Conservation (phyloP, 2,113 vertebrate genomes). For the Scomber colias region DNA sequence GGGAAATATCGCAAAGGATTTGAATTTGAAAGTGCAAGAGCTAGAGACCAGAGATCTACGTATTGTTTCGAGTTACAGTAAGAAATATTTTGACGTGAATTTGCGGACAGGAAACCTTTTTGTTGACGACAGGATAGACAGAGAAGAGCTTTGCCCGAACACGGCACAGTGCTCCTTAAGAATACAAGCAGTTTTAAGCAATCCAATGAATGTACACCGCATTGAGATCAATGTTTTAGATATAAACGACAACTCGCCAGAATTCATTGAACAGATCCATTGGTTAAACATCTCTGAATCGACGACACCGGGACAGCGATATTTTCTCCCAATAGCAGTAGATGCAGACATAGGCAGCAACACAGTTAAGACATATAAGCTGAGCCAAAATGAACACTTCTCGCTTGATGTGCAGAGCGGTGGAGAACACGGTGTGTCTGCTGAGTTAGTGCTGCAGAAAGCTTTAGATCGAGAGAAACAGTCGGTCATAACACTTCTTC, state of each 20-base stretch:
- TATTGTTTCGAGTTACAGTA: conserved; percentile 80
- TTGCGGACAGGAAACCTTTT: conserved; percentile 80
- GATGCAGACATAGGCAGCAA: conserved; percentile 78
- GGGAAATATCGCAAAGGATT: conserved; percentile 80
- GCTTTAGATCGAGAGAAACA: conserved; percentile 80
- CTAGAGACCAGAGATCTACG: conserved; percentile 75
- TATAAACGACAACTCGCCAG: conserved; percentile 85
- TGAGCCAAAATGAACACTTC: conserved; percentile 80
- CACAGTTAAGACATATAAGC: conserved; percentile 79
- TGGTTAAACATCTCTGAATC: conserved; percentile 75
- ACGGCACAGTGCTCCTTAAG: conserved; percentile 72
- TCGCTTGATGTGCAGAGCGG: conserved; percentile 76
- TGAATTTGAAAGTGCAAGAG: conserved; percentile 68
- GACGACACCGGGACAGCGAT: conserved; percentile 56
- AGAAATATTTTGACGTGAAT: conserved; percentile 82
- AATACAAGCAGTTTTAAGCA: conserved; percentile 82
- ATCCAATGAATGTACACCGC: conserved; percentile 79
- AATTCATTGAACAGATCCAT: conserved; percentile 72
- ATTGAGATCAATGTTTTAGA: conserved; percentile 82
- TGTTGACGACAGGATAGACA: conserved; percentile 83
- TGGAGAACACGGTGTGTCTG: conserved; percentile 76
- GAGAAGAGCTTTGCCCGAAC: conserved; percentile 81
- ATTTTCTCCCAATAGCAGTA: conserved; percentile 59
- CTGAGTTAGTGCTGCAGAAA: conserved; percentile 81
- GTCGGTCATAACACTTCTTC: conserved; percentile 47